A percentile compares a stretch with the other conserved stretches of the same genome.
These are phyloP conservation scores for Rhyacophila evoluta DNA, from an alignment of 2,888 invertebrate genomes.

Conservation along the genomic window DNA sequence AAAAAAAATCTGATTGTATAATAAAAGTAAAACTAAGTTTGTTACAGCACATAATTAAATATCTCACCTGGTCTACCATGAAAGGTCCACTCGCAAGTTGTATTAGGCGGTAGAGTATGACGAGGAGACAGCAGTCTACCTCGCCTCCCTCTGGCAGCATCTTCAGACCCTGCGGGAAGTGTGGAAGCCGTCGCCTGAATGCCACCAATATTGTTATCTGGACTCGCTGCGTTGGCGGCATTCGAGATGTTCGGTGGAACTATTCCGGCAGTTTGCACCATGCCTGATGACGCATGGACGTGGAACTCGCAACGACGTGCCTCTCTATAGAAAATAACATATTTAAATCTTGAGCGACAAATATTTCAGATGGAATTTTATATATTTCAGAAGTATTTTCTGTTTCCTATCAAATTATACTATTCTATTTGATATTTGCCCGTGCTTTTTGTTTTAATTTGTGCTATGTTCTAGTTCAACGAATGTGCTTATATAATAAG, in stretches of 20 bases:
- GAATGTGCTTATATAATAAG: too few species aligned
- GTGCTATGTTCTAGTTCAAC: too few species aligned
- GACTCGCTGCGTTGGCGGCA: conserved; percentile 39
- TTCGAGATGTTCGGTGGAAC: conserved; percentile 42
- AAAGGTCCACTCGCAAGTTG: conserved; percentile 89
- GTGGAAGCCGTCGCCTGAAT: conserved; percentile 11
- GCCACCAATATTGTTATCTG: background rate
- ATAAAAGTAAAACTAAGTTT: too few species aligned
- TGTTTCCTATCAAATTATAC: too few species aligned
- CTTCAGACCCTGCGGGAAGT: conserved; percentile 35
- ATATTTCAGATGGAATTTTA: too few species aligned
- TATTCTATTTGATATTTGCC: too few species aligned
- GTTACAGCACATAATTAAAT: too few species aligned
- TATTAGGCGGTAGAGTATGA: conserved; percentile 87
- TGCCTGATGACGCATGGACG: conserved; percentile 78
- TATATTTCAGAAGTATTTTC: too few species aligned
- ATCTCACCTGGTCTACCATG: conserved; percentile 75
- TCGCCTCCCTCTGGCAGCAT: conserved; percentile 70
- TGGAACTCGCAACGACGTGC: conserved; percentile 78
- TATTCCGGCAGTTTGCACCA: conserved; percentile 65
- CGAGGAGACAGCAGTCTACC: conserved; percentile 83
- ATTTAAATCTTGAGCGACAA: too few species aligned
- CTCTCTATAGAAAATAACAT: conserved; percentile 60
- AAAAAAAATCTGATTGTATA: too few species aligned
- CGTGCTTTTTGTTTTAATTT: too few species aligned